Base-by-base conservation (phyloP, 2,797 vertebrate species). In the Siniperca obscura region DNA sequence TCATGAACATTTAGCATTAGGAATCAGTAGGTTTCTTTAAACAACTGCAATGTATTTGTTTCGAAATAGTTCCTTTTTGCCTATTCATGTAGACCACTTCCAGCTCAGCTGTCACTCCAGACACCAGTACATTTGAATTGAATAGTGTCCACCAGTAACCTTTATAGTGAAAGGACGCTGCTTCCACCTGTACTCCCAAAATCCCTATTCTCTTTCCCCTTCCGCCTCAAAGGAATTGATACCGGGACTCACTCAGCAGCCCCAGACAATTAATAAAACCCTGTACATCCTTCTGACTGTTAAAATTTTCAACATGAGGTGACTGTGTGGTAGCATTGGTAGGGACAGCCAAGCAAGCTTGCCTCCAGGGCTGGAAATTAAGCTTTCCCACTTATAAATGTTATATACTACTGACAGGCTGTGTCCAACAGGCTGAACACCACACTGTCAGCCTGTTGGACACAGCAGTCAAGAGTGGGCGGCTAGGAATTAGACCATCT, bases 401-500 rank as follows among this genome's bases (percentile, higher is more conserved):
- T 82, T 86, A 64, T 83, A 83, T 78, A 76, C 79, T 74, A 84
- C 82, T 88, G 91, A 88, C 86, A 87, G 83, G 80, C 88, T 91
- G 89, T 87, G 87, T 91, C 88, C 83, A 89, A 89, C 89, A 83
- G 87, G 88, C 91, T 91, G 90, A 82, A 81, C 75, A 74, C 46
- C 74, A 88, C 87, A 83, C 64, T 84, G 81, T 88, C 88, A 90
- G 89, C 83, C 86, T 87, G 90, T 90, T 90, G 89, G 89, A 91
- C 89, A 89, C 89, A 81, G 91, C 80, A 83, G 85, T 89, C 77
- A 80, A 72, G 86, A 90, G 91, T 90, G 87, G 88, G 88, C 17
- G 84, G 84, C 74, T 80, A 52, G 67, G 90, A 92, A 90, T 89
- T 78, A 78, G 60, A 90, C 70, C 69, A 53, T 89, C 85, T 84